Conservation (phyloP, 2,888 invertebrate genomes). For the Andricus curvator region DNA sequence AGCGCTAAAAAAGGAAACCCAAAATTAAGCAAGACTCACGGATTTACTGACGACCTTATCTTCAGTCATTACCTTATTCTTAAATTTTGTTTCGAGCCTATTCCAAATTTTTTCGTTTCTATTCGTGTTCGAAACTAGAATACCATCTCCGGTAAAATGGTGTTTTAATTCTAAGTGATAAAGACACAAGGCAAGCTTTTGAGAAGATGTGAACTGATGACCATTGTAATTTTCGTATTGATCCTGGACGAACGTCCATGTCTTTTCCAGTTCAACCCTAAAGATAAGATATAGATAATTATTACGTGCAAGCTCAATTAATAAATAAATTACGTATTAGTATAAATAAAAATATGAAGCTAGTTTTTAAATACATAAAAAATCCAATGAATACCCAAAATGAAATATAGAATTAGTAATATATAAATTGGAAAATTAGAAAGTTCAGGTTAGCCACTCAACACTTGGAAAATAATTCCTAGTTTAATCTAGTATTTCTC, state of each 20-base stretch:
- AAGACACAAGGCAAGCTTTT: constrained; percentile 83
- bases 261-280: neutral
- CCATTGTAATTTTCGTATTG: neutral
- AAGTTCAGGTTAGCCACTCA: neutral
- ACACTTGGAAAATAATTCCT: neutral
- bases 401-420: neutral
- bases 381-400: neutral
- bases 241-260: neutral
- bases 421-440: neutral
- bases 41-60: neutral
- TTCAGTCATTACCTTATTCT: neutral
- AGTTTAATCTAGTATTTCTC: neutral
- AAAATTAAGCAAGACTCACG: neutral
- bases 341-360: too few relatives aligned
- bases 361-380: too few relatives aligned
- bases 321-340: too few relatives aligned
- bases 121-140: constrained; percentile 67
- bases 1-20: neutral
- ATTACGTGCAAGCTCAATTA: neutral
- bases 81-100: neutral
- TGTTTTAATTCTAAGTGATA: constrained; percentile 87
- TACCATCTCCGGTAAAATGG: constrained; percentile 88
- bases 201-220: constrained; percentile 66
- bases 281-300: neutral
- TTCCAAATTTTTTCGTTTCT: neutral